These are phyloP conservation scores for Takifugu rubripes DNA, from an alignment of 2,797 vertebrate species.

Conservation along the genomic window DNA sequence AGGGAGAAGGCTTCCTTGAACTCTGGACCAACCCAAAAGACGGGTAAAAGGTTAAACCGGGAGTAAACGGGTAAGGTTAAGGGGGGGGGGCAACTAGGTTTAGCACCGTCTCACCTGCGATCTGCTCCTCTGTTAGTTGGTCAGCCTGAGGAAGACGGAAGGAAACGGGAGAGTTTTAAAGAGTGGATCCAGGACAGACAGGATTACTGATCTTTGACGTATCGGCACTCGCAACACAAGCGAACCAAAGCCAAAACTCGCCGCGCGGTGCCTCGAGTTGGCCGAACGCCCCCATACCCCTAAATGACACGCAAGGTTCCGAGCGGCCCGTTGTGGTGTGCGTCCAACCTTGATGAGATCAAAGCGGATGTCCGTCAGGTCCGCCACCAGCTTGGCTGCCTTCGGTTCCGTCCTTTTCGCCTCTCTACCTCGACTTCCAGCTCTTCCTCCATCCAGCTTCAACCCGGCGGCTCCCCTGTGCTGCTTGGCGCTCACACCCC, in stretches of 20 bases:
- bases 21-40: conserved; percentile 68
- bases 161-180: not conserved
- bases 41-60: too few relatives aligned
- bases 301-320: too few relatives aligned
- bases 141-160: conserved; percentile 54
- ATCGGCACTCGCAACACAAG: too few relatives aligned
- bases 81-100: not conserved
- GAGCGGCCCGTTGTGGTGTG: not conserved
- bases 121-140: conserved; percentile 74
- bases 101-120: conserved; percentile 53
- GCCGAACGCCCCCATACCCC: too few relatives aligned
- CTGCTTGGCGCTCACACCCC: conserved; percentile 44
- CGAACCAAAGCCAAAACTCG: too few relatives aligned
- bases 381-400: conserved; percentile 71
- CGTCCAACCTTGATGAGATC: conserved; percentile 68
- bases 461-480: conserved; percentile 37
- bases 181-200: not conserved
- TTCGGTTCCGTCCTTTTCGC: conserved; percentile 60
- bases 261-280: too few relatives aligned
- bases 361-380: conserved; percentile 73
- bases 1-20: conserved; percentile 99
- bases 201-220: not conserved
- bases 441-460: conserved; percentile 51
- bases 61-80: too few relatives aligned
- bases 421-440: conserved; percentile 35